Percentiles rank a stretch among this genome's conserved stretches.
Evolutionary conservation across 2,797 vertebrate genomes (phyloP).

Genomic region (Gambusia yucatana): DNA sequence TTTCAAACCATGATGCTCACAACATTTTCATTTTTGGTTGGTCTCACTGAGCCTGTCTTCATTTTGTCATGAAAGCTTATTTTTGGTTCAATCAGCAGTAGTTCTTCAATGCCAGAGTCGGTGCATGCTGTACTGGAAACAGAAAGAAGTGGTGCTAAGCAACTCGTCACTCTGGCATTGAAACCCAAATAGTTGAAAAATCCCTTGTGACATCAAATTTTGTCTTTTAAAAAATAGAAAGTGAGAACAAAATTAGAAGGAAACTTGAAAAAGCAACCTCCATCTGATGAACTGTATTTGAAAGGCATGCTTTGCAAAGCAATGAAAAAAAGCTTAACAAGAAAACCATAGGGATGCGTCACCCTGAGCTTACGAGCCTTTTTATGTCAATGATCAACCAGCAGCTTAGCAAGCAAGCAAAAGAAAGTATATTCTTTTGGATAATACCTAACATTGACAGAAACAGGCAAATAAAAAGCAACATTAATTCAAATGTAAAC

Average conservation of each 20-base stretch:
- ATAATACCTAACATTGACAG: background rate
- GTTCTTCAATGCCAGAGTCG: background rate
- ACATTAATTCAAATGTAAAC: background rate
- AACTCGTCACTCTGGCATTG: background rate
- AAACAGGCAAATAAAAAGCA: background rate
- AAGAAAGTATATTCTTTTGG: background rate
- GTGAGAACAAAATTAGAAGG: background rate
- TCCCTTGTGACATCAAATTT: background rate
- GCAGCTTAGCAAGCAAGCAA: background rate
- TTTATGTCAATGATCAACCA: background rate
- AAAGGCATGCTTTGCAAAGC: background rate
- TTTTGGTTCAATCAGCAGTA: background rate
- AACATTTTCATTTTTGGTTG: background rate
- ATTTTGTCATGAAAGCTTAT: background rate
- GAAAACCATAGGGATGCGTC: background rate
- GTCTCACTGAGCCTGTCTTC: background rate
- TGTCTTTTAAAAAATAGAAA: background rate
- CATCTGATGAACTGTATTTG: background rate
- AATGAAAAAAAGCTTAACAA: background rate
- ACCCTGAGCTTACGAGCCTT: background rate
- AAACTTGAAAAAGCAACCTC: background rate
- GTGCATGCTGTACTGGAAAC: background rate
- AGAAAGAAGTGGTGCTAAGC: background rate
- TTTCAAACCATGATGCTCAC: background rate
- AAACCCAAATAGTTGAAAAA: background rate